Conservation (phyloP, 2,113 vertebrate genomes). For the Oxyura jamaicensis region DNA sequence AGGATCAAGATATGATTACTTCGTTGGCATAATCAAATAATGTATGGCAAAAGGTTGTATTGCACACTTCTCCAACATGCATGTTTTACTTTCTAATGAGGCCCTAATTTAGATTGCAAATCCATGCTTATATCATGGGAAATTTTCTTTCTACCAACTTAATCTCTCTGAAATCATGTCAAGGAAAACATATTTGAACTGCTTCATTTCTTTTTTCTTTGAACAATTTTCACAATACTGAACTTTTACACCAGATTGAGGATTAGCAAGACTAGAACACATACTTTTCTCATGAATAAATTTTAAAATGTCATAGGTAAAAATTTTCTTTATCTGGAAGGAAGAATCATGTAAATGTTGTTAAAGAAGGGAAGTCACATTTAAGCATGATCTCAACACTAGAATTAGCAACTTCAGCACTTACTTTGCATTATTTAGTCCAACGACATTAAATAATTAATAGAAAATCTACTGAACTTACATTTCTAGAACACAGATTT, state of each 20-base stretch:
- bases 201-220: slow-evolving; percentile 41
- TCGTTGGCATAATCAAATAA: background rate
- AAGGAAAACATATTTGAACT: background rate
- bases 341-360: background rate
- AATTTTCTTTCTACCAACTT: slow-evolving; percentile 1
- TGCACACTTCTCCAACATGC: background rate
- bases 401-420: background rate
- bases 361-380: background rate
- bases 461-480: background rate
- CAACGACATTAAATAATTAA: background rate
- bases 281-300: background rate
- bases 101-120: background rate
- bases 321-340: background rate
- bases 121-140: background rate
- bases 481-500: background rate
- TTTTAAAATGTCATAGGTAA: background rate
- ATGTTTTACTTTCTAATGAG: slow-evolving; percentile 13
- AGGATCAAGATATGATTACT: background rate
- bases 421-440: background rate
- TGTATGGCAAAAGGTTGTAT: background rate
- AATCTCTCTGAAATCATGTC: slow-evolving; percentile 21
- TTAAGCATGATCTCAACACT: background rate
- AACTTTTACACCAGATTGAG: background rate
- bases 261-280: background rate
- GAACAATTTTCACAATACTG: background rate